Base-by-base conservation (phyloP, 2,888 invertebrate genomes). In the Allacma fusca region DNA sequence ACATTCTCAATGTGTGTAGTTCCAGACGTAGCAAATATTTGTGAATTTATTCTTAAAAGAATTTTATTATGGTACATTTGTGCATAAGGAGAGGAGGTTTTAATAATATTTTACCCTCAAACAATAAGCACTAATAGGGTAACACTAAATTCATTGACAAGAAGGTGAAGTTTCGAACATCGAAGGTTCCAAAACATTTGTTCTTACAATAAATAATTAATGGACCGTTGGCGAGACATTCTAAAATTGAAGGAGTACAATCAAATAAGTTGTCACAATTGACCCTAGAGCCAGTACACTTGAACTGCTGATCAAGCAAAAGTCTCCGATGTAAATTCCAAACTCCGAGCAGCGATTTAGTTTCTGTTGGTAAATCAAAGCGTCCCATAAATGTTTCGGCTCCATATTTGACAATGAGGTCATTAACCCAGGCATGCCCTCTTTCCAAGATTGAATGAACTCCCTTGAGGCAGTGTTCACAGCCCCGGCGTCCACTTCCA, bases 201-300 rank as follows among this genome's bases (percentile, higher is more conserved):
- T n/a, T n/a, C n/a, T n/a, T n/a, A n/a, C n/a, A n/a, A n/a, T n/a
- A n/a, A n/a, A 34, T 34, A 34, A 34, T 4, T 34, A 34, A 4
- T 34, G 34, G 34, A 7, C 34, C 4, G 9, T 34, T 34, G 4
- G 34, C 34, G 5, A 34, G 34, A 34, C 5, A n/a, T 9, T 4
- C 34, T 68, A 70, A 50, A 70, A 70, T 19, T 70, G 70, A 23
- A 70, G 7, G 5, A 70, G 24, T 7, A 70, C 70, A 50, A 70
- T 70, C 1, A 70, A 13, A 16, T 70, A 70, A 23, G 70, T 70
- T 24, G 70, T 70, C 2, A 70, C 50, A 50, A 70, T 43, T 4
- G 70, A 70, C n/a, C 70, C 70, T 2, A 70, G 5, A 13, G 70
- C 44, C 23, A 70, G 23, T 26, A 70, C 40, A 24, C 70, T 70